Base-by-base conservation (phyloP, 1,140 invertebrate genomes). In the Penaeus indicus region DNA sequence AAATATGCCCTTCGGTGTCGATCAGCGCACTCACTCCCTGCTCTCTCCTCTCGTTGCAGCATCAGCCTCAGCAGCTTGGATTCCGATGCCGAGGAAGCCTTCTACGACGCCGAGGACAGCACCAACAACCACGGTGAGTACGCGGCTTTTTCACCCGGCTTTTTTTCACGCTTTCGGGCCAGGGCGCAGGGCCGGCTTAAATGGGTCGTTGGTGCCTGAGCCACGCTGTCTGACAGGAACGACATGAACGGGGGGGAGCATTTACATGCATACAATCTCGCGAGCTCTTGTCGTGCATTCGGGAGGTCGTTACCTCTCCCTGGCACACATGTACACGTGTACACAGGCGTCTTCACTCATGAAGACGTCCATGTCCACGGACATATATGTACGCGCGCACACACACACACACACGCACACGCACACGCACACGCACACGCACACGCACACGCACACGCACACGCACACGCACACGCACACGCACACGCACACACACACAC, bases 11-110 rank as follows among this genome's bases (percentile, higher is more conserved):
- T 0, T 22, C 10, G 25, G 19, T 27, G 27, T 38, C 75, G 42
- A 22, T 1, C 11, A 78, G 10, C 19, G n/a, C 75, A 42, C 38
- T 85, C 5, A 38, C 11, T 62, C 25, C 69, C 21, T 13, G 8
- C 7, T 85, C 67, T 84, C 85, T 90, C 86, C 84, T 90, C 90
- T 88, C 91, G 54, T 54, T 93, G 85, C 92, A 95, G 95, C 92
- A 94, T 95, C 91, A 96, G 96, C 89, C 92, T 96, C 61, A 96
- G 95, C 91, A 96, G 95, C 89, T 94, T 96, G 94, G 95, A 96
- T 92, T 95, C 95, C 19, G 95, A 96, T 91, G 94, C 94, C 47
- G 95, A 95, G 91, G 95, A 95, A 83, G 93, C 93, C 61, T 92
- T 94, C 77, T 92, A 93, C 77, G 93, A 94, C 91, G 90, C 90